These are phyloP conservation scores for Eutrigla gurnardus DNA, from an alignment of 2,797 vertebrate species.

Conservation along the genomic window DNA sequence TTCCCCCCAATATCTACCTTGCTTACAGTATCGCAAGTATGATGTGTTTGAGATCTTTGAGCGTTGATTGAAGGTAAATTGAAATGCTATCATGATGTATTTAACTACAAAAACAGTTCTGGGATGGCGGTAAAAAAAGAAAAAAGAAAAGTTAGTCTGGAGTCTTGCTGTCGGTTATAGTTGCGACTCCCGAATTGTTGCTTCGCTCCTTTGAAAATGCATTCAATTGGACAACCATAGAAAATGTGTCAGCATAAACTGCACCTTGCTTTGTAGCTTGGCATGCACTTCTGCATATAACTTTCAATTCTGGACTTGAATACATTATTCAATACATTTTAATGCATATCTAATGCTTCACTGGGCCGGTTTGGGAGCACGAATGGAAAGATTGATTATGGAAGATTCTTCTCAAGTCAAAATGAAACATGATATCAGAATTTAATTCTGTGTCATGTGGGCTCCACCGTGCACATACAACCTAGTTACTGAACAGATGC, in stretches of 20 bases:
- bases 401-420: neutral
- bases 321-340: constrained; percentile 40
- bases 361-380: constrained; percentile 10
- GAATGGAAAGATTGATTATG: constrained; percentile 14
- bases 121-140: too few relatives aligned
- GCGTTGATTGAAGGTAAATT: too few relatives aligned
- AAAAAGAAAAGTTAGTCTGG: too few relatives aligned
- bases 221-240: constrained; percentile 18
- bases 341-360: constrained; percentile 51
- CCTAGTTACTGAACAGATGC: constrained; percentile 5
- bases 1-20: too few relatives aligned
- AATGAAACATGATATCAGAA: neutral
- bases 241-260: constrained; percentile 17
- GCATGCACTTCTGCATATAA: constrained; percentile 16
- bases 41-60: too few relatives aligned
- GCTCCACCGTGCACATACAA: neutral
- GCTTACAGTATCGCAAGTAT: too few relatives aligned
- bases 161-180: neutral
- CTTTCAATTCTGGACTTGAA: constrained; percentile 19
- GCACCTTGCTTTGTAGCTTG: neutral
- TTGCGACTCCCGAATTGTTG: constrained; percentile 1
- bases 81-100: too few relatives aligned
- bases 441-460: neutral
- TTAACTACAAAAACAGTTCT: too few relatives aligned
- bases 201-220: neutral